Evolutionary conservation across 1,140 invertebrate genomes (phyloP), one percentile per base, ranked within the genome.

Genomic region (Aphaenogaster floridana): DNA sequence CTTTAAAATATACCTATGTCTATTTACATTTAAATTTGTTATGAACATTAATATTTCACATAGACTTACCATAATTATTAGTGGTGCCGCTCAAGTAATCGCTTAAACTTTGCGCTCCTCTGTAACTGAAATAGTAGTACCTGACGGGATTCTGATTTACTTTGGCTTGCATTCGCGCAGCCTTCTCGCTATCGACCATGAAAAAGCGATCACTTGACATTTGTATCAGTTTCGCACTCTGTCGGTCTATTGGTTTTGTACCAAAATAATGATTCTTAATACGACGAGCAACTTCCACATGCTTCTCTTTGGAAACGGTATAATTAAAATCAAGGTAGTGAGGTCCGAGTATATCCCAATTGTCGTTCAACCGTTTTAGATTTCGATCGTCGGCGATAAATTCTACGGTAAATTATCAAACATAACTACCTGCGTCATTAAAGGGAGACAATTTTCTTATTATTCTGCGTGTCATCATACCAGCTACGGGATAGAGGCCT

Each of bases 321-420:
- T 97, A 95, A 83, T 97, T 96, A 88, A 96, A 97, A 88, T 97
- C 96, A 8, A 97, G 95, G 11, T 96, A 94, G 88, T 95, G 90
- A n/a, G 96, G 96, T 3, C 96, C 96, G 5, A 97, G 92, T 61
- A 95, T 91, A 5, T 96, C 93, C 97, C 97, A 97, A 45, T 96
- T 95, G 1, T 95, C 89, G 74, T 97, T 96, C 17, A 97, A 86
- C 17, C 96, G 94, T 21, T 93, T 86, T 15, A 97, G 88, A 11
- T 94, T 86, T n/a, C 91, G 77, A 1, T 95, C 92, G 2, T 96
- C 92, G 4, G 91, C 81, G 69, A 96, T 92, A 74, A 96, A 97
- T 54, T 94, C 96, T 97, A 90, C 9, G 68, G 80, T 36, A 17
- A 3, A 57, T 39, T 3, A 48, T 11, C 11, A 61, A n/a, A 28